These are phyloP conservation scores for Gallinago solitaria DNA, from an alignment of 2,797 vertebrate species.

Conservation along the genomic window DNA sequence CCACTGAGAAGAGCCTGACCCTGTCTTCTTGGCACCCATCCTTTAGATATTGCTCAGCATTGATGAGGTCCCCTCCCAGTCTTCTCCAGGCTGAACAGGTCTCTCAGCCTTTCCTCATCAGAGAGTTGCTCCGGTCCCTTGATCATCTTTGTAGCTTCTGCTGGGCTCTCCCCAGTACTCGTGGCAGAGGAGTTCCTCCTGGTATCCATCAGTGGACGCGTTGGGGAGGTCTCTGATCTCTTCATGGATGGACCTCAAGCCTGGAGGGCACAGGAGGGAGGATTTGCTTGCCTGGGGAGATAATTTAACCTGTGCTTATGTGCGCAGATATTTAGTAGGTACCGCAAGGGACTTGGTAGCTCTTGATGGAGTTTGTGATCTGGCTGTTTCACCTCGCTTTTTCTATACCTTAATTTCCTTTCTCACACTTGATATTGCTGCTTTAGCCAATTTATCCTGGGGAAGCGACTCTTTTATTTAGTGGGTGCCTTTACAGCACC, in stretches of 20 bases:
- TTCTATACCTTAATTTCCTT: not conserved
- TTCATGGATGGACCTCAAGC: not conserved
- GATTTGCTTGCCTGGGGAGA: not conserved
- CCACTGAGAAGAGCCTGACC: no score
- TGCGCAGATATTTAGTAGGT: not conserved
- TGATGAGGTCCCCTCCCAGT: no score
- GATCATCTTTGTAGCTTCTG: not conserved
- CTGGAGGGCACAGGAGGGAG: rapidly evolving
- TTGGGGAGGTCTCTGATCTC: no score
- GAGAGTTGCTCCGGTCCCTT: not conserved
- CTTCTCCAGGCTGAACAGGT: no score
- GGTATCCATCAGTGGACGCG: rapidly evolving
- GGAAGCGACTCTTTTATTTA: not conserved
- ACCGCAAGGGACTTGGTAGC: not conserved
- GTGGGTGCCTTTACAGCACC: not conserved
- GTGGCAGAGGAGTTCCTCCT: rapidly evolving
- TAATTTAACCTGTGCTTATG: no score
- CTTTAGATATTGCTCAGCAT: no score
- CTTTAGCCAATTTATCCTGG: not conserved
- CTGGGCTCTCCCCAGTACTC: not conserved
- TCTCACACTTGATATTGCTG: not conserved
- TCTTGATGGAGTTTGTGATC: not conserved
- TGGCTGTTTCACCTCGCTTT: not conserved
- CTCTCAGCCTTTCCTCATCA: no score
- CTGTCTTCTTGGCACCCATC: no score